Conservation (phyloP, 2,113 vertebrate genomes). For the Chunga burmeisteri region DNA sequence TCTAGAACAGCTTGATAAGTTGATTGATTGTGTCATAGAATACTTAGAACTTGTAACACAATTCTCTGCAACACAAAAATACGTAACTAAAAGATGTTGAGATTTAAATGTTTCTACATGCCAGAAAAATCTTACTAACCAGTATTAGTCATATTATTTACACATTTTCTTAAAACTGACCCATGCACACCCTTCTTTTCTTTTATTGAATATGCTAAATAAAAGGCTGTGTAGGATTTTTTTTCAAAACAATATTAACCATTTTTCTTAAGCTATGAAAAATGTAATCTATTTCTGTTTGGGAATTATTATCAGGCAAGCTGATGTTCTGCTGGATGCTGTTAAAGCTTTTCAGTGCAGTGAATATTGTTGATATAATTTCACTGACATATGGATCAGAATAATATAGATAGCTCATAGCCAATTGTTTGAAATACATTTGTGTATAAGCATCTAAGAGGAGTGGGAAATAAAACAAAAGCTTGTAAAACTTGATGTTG, state of each 20-base stretch:
- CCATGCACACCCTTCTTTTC: neutral
- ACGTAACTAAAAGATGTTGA: neutral
- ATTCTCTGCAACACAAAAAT: neutral
- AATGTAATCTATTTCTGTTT: constrained; percentile 36
- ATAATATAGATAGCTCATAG: constrained; percentile 42
- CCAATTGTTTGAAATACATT: constrained; percentile 53
- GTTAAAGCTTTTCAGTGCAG: neutral
- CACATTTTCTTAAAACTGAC: constrained; percentile 17
- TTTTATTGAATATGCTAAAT: constrained; percentile 1
- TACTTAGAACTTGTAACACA: neutral
- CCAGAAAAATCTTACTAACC: neutral
- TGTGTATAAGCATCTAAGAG: neutral
- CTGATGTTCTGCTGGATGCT: constrained; percentile 25
- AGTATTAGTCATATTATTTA: neutral
- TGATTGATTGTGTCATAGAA: neutral
- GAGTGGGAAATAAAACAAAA: constrained; percentile 21
- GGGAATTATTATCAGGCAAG: constrained; percentile 27
- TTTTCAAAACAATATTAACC: constrained; percentile 48
- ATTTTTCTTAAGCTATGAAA: constrained; percentile 39
- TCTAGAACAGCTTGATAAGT: neutral
- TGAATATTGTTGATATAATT: constrained; percentile 54
- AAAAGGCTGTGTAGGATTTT: neutral
- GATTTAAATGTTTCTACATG: neutral
- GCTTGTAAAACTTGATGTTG: constrained; percentile 30
- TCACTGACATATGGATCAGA: constrained; percentile 1